Conservation (phyloP, 2,797 vertebrate genomes). For the Nyctibius grandis region DNA sequence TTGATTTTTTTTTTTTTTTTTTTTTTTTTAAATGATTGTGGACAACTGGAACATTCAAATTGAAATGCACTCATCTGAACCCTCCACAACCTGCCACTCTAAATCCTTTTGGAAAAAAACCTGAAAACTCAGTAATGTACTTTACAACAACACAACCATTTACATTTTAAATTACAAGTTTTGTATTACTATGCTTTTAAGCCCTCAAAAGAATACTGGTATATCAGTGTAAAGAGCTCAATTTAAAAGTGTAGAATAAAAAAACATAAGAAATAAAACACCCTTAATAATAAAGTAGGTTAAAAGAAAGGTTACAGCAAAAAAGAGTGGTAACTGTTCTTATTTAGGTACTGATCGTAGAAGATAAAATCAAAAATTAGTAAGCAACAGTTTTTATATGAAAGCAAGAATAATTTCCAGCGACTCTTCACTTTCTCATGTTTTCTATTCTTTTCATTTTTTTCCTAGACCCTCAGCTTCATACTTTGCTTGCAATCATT, state of each 20-base stretch:
- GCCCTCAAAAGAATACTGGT: neutral
- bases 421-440: neutral
- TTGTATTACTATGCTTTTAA: neutral
- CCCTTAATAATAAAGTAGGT: neutral
- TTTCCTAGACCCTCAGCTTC: neutral
- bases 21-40: neutral
- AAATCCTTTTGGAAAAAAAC: neutral
- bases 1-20: accelerated
- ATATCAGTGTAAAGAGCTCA: neutral
- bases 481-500: neutral
- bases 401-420: neutral
- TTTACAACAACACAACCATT: neutral
- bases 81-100: neutral
- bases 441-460: neutral
- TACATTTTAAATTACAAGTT: neutral
- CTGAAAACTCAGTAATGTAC: neutral
- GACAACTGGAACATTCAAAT: neutral
- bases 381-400: neutral
- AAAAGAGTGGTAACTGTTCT: neutral
- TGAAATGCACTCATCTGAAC: neutral
- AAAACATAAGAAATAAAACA: neutral
- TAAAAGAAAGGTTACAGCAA: neutral
- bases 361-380: neutral
- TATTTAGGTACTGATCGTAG: neutral
- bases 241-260: neutral